Evolutionary conservation across 1,140 invertebrate genomes (phyloP).

Genomic region (Panonychus citri): DNA sequence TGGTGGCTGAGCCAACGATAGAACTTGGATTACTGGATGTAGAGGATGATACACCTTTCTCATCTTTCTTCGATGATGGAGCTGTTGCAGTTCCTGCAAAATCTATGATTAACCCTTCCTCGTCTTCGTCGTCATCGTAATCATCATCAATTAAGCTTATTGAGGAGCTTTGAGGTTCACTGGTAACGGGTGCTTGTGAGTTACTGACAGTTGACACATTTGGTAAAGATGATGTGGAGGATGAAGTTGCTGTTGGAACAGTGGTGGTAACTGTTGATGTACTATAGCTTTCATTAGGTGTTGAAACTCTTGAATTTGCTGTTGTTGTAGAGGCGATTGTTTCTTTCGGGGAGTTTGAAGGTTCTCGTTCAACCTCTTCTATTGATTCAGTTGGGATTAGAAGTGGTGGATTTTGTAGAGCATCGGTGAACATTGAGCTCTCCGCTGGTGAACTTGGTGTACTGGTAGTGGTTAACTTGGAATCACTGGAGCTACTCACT

Average conservation of each 20-base stretch:
- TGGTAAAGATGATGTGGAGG: background rate
- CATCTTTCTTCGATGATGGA: background rate
- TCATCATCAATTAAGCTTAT: background rate
- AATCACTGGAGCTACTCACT: slow-evolving; percentile 1
- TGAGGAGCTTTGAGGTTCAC: too few relatives aligned
- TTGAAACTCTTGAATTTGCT: background rate
- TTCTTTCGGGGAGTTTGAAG: background rate
- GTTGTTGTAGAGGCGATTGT: background rate
- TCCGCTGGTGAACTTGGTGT: slow-evolving; percentile 8
- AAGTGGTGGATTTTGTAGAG: slow-evolving; percentile 1
- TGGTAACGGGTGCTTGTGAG: background rate
- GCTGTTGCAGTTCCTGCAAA: background rate
- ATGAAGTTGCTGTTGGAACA: background rate
- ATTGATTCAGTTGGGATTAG: slow-evolving; percentile 8
- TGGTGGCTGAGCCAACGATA: too few relatives aligned
- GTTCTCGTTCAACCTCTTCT: background rate
- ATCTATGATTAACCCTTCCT: slow-evolving; percentile 4
- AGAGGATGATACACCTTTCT: background rate
- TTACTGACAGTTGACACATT: background rate
- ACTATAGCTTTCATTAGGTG: background rate
- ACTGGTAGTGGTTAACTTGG: background rate
- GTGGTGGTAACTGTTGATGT: background rate
- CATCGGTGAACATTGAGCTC: background rate
- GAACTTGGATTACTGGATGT: background rate
- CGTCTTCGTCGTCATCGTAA: slow-evolving; percentile 3